Evolutionary conservation across 2,113 vertebrate species (phyloP), one percentile per base, ranked within the genome.

Genomic region (Poecilia latipinna): DNA sequence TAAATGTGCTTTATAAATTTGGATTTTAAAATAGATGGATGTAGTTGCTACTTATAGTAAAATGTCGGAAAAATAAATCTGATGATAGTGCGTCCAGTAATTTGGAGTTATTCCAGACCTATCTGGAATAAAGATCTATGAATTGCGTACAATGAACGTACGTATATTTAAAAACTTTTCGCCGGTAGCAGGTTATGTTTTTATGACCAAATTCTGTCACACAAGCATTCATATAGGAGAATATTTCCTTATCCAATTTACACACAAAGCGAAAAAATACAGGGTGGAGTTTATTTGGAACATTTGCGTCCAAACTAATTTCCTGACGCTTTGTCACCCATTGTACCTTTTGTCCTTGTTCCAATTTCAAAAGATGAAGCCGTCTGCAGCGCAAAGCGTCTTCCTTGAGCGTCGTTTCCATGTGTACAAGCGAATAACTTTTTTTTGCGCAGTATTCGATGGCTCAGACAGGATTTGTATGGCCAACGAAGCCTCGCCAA

Each of bases 401-500:
- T 33, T 62, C 15, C 19, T 44, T 24, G 26, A 29, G 81, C 82
- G 78, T 90, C 77, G 12, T 76, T 68, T 72, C 17, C 37, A 32
- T 70, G 68, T 76, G 37, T 8, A 31, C 48, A 69, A 69, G 75
- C 54, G 37, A 3, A 73, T 13, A 68, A 54, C 63, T 29, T 31
- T 51, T 68, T 75, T 54, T 70, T 75, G 26, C n/a, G 17, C 61
- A 66, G 35, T 70, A 77, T 76, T 22, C 33, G 66, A 68, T 72
- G 70, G 72, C 77, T 82, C 73, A 88, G 84, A 90, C 89, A 78
- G 88, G 89, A 91, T 89, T 86, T 86, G 70, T 83, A 83, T 91
- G 85, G 82, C 77, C 74, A 88, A 85, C 83, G 57, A 84, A 80
- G 86, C 84, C 84, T 82, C 90, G 89, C 94, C 90, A 95, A 91